Evolutionary conservation across 92 coral and sea anemone species (phyloP), one percentile per base, ranked within the genome.

Genomic region (Parazoanthus darwini): DNA sequence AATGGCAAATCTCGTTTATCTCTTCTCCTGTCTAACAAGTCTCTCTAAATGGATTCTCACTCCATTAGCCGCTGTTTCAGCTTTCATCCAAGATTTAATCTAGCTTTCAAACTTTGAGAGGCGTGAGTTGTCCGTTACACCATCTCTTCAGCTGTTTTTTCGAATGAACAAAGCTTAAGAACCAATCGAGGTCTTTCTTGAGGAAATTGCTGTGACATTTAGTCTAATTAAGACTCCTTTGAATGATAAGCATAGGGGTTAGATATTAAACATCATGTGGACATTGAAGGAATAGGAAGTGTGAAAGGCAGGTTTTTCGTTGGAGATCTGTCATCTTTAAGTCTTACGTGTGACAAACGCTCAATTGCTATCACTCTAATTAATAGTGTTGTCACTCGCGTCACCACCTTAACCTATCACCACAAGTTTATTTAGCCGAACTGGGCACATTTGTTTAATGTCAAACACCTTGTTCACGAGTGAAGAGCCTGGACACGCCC

Each of bases 391-490:
- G 98, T 95, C 98, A 93, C 90, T 84, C 94, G 91, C 94, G 92
- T 95, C 98, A 91, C 94, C 98, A 93, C 98, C 98, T 92, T 93
- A 93, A 90, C 98, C 98, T 95, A 95, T 95, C 98, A 92, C 94
- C 90, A 93, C 93, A 93, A 92, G 98, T 95, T 93, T 95, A 95
- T 94, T 93, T 92, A 92, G 96, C 88, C 89, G 94, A 92, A 92
- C 92, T 92, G 92, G 93, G 86, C 93, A 93, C 98, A 94, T 95
- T 95, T 95, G 98, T 94, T 95, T 93, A 90, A 93, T 93, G 98
- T 95, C 98, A 95, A 95, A 95, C 96, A 95, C 91, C 96, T 95
- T 95, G 96, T 93, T 95, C 98, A 92, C 89, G 89, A 93, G 90
- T 95, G 86, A 94, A 95, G 98, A 92, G 98, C 90, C 93, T 92